phyloP scores from a whole-genome alignment of 2,113 vertebrate genomes.

The Peromyscus leucopus region DNA sequence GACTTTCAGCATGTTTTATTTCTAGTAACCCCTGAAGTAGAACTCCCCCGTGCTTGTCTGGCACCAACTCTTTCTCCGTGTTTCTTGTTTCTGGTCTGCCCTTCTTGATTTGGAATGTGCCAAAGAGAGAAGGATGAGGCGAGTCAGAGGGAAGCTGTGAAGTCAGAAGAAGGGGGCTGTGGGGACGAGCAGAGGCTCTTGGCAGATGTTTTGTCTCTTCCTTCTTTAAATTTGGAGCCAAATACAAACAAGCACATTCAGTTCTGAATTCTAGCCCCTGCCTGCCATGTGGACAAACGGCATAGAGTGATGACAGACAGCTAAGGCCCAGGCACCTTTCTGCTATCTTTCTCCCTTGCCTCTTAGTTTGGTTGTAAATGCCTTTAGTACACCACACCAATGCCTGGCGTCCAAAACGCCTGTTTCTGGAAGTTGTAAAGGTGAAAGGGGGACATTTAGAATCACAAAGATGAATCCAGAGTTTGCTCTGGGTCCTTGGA shows the following conservation, averaged over 20 bases:
- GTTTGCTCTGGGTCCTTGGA: not conserved
- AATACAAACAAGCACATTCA: not conserved
- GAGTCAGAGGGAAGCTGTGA: not conserved
- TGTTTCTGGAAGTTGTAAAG: not conserved
- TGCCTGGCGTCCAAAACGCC: not conserved
- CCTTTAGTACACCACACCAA: not conserved
- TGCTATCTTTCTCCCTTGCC: not conserved
- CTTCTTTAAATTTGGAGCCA: not conserved
- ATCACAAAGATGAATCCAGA: constrained; percentile 8
- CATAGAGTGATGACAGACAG: too few species aligned
- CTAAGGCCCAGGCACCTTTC: not conserved
- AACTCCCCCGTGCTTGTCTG: not conserved
- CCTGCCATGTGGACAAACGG: not conserved
- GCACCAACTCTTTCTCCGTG: not conserved
- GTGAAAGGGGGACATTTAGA: not conserved
- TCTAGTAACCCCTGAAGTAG: not conserved
- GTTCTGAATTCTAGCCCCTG: not conserved
- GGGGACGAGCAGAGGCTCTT: not conserved
- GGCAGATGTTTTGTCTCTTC: not conserved
- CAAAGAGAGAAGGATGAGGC: not conserved
- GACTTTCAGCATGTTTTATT: not conserved
- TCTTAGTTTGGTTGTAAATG: not conserved
- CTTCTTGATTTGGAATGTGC: not conserved
- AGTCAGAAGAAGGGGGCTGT: not conserved
- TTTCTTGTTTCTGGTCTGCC: not conserved